Percentiles rank a stretch among this genome's conserved stretches.
Conservation (phyloP, 1,140 invertebrate genomes). For the Bombus superbus region DNA sequence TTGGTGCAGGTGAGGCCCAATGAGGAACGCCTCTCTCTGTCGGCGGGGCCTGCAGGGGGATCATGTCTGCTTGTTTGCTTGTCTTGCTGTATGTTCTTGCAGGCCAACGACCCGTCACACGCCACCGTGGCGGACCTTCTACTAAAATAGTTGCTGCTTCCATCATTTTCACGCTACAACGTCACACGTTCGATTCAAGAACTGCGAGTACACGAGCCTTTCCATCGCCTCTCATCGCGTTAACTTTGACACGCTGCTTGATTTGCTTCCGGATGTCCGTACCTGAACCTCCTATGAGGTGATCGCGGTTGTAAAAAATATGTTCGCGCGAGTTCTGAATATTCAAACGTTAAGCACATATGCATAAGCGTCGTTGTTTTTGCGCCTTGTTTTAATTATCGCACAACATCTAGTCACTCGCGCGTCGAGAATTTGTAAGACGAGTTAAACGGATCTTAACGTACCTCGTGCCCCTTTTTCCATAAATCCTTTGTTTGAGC, state of each 20-base stretch:
- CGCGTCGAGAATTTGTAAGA: too few relatives aligned
- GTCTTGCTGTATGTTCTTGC: constrained; percentile 66
- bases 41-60: constrained; percentile 66
- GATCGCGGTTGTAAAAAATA: too few relatives aligned
- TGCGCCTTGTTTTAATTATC: not conserved
- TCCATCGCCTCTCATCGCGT: not conserved
- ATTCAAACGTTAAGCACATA: not conserved
- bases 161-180: constrained; percentile 37
- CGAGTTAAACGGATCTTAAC: not conserved
- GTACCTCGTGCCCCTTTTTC: not conserved
- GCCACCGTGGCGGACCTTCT: constrained; percentile 53
- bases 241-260: not conserved
- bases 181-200: not conserved
- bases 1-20: constrained; percentile 81
- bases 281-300: not conserved
- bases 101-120: constrained; percentile 73
- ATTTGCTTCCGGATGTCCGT: not conserved
- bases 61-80: constrained; percentile 70
- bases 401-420: not conserved
- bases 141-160: constrained; percentile 60
- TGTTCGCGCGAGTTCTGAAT: not conserved
- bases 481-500: constrained; percentile 24
- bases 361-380: not conserved
- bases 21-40: constrained; percentile 68
- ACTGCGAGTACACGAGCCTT: not conserved